These are phyloP conservation scores for Galaxea fascicularis DNA, from an alignment of 92 coral and sea anemone species.

Conservation along the genomic window DNA sequence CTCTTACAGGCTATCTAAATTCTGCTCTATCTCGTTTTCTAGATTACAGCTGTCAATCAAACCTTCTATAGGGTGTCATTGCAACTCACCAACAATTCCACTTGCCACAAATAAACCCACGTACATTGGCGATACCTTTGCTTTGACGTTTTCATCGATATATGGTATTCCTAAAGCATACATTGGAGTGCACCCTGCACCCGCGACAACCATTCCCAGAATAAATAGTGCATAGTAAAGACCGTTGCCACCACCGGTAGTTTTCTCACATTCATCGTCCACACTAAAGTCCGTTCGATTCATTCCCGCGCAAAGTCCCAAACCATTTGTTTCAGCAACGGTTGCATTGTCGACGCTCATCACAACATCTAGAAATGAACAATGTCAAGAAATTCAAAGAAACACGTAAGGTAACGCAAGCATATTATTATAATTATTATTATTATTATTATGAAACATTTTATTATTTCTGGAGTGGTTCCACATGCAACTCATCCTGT, in stretches of 20 bases:
- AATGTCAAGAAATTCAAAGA: background rate
- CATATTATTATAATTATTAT: too few relatives aligned
- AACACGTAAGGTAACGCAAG: background rate
- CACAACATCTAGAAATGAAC: background rate
- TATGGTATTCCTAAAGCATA: slow-evolving; percentile 76
- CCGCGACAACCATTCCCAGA: slow-evolving; percentile 79
- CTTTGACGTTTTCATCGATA: slow-evolving; percentile 83
- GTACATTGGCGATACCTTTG: slow-evolving; percentile 80
- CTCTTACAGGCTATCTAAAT: too few relatives aligned
- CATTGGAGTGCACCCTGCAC: slow-evolving; percentile 82
- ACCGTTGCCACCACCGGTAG: slow-evolving; percentile 27
- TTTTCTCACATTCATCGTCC: slow-evolving; percentile 11
- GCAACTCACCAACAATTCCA: slow-evolving; percentile 42
- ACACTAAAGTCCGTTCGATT: slow-evolving; percentile 21
- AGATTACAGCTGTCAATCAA: too few relatives aligned
- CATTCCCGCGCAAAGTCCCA: slow-evolving; percentile 28
- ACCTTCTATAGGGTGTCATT: background rate
- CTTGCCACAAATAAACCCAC: slow-evolving; percentile 70
- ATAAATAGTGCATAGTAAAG: slow-evolving; percentile 69
- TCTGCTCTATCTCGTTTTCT: too few relatives aligned
- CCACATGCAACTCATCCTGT: too few relatives aligned
- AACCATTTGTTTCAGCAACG: background rate
- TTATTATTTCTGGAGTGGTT: too few relatives aligned
- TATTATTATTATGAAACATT: too few relatives aligned
- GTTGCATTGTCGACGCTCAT: background rate